phyloP scores from a whole-genome alignment of 2,797 vertebrate genomes.

The Cygnus olor region DNA sequence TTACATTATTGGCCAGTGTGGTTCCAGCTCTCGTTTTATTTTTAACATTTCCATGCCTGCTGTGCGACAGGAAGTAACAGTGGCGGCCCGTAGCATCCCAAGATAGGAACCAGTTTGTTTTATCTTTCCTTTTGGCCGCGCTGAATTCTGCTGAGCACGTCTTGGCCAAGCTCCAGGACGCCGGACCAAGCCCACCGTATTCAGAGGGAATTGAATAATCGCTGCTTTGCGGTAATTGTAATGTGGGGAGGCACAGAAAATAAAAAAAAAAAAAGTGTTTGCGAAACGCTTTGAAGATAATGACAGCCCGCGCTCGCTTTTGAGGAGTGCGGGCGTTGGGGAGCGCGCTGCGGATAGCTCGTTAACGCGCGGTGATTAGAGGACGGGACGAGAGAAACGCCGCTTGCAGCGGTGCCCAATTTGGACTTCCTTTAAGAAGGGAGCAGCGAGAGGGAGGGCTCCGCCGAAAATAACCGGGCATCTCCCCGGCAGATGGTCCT shows the following conservation, averaged over 20 bases:
- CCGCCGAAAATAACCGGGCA: conserved; percentile 46
- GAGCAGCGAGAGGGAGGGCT: conserved; percentile 43
- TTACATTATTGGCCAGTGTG: not conserved
- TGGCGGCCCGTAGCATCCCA: not conserved
- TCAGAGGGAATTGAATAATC: conserved; percentile 43
- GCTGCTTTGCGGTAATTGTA: not conserved
- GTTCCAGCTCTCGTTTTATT: conserved; percentile 16
- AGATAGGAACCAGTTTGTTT: conserved; percentile 37
- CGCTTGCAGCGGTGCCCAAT: not conserved
- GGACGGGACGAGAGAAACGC: not conserved
- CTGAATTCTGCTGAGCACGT: not conserved
- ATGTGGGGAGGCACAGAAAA: not conserved
- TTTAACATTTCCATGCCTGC: conserved; percentile 31
- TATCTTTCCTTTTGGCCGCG: not conserved
- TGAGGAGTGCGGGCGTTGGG: rapidly evolving
- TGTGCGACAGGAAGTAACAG: not conserved
- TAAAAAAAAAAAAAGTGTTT: not conserved
- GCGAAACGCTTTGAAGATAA: conserved; percentile 43
- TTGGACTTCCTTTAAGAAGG: conserved; percentile 53
- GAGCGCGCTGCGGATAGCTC: not conserved
- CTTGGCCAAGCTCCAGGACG: conserved; percentile 2
- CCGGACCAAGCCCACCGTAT: conserved; percentile 34
- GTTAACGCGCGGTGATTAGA: not conserved
- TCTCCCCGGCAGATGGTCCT: conserved; percentile 66
- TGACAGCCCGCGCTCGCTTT: not conserved